Conservation (phyloP, 1,140 invertebrate genomes). For the Cepaea nemoralis region DNA sequence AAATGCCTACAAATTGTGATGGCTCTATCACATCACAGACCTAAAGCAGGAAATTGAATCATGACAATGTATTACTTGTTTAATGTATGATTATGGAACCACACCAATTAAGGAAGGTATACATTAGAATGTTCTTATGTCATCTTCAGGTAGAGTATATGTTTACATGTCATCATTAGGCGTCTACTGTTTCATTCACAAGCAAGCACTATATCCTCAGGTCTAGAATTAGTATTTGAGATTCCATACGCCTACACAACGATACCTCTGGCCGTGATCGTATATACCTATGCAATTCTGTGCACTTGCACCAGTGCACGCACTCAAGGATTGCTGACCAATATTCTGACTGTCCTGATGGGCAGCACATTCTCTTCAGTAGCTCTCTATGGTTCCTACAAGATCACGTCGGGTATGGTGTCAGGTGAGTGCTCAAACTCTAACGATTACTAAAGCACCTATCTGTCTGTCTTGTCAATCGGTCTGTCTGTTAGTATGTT, state of each 20-base stretch:
- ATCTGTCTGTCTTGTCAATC: too few species aligned
- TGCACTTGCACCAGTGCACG: slow-evolving; percentile 45
- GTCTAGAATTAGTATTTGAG: slow-evolving; percentile 51
- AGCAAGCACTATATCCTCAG: neutral
- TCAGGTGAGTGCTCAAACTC: slow-evolving; percentile 40
- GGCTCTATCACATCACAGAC: too few species aligned
- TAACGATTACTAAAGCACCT: too few species aligned
- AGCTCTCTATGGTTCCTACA: slow-evolving; percentile 52
- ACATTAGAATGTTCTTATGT: too few species aligned
- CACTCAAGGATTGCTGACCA: slow-evolving; percentile 44
- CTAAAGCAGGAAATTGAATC: too few species aligned
- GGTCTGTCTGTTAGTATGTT: too few species aligned
- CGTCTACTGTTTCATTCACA: neutral
- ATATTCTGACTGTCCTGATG: slow-evolving; percentile 48
- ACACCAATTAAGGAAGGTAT: too few species aligned
- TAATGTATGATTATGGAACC: too few species aligned
- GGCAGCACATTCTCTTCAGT: slow-evolving; percentile 49
- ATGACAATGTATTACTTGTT: too few species aligned
- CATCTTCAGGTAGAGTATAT: too few species aligned
- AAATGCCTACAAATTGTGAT: too few species aligned
- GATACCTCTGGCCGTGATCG: slow-evolving; percentile 42
- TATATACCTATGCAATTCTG: slow-evolving; percentile 45
- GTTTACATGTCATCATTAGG: too few species aligned
- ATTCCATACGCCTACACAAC: slow-evolving; percentile 52
- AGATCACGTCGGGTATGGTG: slow-evolving; percentile 47